Conservation (phyloP, 2,888 invertebrate species). For the Tridacna crocea region DNA sequence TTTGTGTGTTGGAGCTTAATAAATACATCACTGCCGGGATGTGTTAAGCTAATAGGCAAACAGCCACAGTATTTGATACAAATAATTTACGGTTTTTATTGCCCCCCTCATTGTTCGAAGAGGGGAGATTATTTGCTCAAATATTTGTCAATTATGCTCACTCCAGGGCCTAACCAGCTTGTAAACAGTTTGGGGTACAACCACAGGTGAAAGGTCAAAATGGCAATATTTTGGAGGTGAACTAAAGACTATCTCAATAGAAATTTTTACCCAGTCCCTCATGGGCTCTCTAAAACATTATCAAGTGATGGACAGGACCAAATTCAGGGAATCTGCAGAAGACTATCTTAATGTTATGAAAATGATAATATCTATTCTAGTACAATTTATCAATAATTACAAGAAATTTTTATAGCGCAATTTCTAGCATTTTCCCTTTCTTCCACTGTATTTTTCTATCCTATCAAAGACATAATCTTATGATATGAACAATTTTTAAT, state of each 20-base stretch:
- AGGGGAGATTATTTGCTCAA: constrained; percentile 25
- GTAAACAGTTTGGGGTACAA: constrained; percentile 39
- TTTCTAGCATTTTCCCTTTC: too few relatives aligned
- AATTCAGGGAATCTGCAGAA: too few relatives aligned
- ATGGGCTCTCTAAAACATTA: too few relatives aligned
- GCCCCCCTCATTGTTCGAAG: constrained; percentile 37
- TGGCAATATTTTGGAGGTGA: constrained; percentile 34
- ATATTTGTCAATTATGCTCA: constrained; percentile 27
- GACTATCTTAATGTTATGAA: too few relatives aligned
- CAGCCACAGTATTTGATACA: constrained; percentile 58
- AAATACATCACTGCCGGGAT: constrained; percentile 49
- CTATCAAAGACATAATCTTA: too few relatives aligned
- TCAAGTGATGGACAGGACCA: too few relatives aligned
- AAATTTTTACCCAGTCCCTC: not conserved
- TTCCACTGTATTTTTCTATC: too few relatives aligned
- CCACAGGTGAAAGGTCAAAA: constrained; percentile 57
- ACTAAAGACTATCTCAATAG: not conserved
- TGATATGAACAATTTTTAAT: too few relatives aligned
- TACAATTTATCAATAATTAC: too few relatives aligned
- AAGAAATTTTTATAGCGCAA: too few relatives aligned
- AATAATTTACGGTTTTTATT: constrained; percentile 59
- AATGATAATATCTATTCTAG: too few relatives aligned
- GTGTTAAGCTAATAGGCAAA: constrained; percentile 61
- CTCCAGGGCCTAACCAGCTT: constrained; percentile 24
- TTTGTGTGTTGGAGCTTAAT: constrained; percentile 39